These are phyloP conservation scores for Esox masquinongy DNA, from an alignment of 2,797 vertebrate species.

Conservation along the genomic window DNA sequence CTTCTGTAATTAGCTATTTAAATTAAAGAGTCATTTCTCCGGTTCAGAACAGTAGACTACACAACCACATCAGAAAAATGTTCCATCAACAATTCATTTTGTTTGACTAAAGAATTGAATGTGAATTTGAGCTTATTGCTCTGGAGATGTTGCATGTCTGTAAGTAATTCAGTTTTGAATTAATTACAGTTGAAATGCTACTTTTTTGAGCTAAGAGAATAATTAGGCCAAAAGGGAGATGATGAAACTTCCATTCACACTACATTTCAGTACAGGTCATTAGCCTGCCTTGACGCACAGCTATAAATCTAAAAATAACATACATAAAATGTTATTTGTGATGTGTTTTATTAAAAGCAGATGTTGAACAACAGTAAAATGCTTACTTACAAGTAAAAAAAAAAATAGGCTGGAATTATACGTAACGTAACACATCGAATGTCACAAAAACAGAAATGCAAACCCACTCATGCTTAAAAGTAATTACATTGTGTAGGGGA, in stretches of 20 bases:
- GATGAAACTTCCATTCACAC: neutral
- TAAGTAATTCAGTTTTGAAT: neutral
- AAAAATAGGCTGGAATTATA: neutral
- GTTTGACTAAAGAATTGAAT: neutral
- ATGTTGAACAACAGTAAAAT: too few species aligned
- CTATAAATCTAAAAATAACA: too few species aligned
- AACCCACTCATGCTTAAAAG: too few species aligned
- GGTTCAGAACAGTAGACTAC: constrained; percentile 6
- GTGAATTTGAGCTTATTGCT: neutral
- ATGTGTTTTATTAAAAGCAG: too few species aligned
- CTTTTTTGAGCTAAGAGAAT: neutral
- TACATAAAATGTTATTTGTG: neutral
- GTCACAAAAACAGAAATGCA: too few species aligned
- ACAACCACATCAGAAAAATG: neutral
- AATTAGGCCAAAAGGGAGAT: neutral
- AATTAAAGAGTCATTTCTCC: constrained; percentile 1
- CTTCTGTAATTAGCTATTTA: neutral
- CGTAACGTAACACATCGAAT: neutral
- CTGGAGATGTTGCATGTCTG: neutral
- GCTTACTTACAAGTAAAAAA: neutral
- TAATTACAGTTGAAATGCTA: neutral
- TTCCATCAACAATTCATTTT: constrained; percentile 11
- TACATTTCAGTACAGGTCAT: neutral
- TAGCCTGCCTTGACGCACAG: neutral
- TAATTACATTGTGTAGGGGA: too few species aligned